Conservation (phyloP, 2,888 invertebrate genomes). For the Macroteleia sp. region DNA sequence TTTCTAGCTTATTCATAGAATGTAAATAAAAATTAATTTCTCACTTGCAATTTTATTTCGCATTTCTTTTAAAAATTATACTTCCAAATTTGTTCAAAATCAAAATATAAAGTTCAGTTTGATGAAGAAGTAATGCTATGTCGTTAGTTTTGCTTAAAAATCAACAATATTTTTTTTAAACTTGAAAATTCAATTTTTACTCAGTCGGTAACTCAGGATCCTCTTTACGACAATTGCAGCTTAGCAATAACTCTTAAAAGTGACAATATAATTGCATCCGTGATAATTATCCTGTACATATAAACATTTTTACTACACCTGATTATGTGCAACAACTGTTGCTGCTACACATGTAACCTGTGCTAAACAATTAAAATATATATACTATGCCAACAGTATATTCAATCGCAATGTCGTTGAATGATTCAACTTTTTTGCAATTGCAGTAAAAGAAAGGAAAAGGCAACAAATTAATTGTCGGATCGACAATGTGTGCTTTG, state of each 20-base stretch:
- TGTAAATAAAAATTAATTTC: no score
- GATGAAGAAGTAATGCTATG: no score
- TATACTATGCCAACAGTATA: conserved; percentile 1
- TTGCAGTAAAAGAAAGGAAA: not conserved
- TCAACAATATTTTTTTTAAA: no score
- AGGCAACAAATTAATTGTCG: no score
- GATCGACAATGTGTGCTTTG: conserved; percentile 15
- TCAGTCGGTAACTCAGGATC: no score
- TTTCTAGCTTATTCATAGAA: no score
- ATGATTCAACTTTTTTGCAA: not conserved
- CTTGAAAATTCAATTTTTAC: no score
- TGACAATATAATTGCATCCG: conserved; percentile 51
- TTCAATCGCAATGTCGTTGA: not conserved
- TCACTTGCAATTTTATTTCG: no score
- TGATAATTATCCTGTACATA: conserved; percentile 54
- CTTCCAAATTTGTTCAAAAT: no score
- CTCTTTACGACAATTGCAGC: conserved; percentile 40
- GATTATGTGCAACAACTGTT: conserved; percentile 46
- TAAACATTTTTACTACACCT: conserved; percentile 29
- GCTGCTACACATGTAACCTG: conserved; percentile 24
- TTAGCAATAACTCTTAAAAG: conserved; percentile 27
- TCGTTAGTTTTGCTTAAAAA: no score
- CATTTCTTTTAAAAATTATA: no score
- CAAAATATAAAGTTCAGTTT: no score
- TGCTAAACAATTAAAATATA: conserved; percentile 35